These are phyloP conservation scores for Mesorhabditis spiculigera DNA, from an alignment of 2,888 invertebrate genomes.

Conservation along the genomic window DNA sequence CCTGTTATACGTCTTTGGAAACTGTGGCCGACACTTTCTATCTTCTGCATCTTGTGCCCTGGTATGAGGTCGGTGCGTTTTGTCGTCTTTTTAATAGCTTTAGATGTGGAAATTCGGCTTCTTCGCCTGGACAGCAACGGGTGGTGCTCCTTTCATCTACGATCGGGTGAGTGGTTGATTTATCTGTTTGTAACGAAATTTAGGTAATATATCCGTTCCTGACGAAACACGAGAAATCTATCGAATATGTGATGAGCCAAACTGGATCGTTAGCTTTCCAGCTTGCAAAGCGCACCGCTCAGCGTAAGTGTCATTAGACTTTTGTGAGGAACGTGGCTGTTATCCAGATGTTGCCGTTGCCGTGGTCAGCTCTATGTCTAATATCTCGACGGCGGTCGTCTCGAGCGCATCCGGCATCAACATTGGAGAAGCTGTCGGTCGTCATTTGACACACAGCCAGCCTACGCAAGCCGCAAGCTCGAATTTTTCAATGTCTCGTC, in stretches of 20 bases:
- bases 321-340: too few relatives aligned
- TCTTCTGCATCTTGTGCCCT: neutral
- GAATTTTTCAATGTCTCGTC: too few relatives aligned
- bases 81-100: neutral
- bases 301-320: too few relatives aligned
- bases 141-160: conserved; percentile 2
- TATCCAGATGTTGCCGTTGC: too few relatives aligned
- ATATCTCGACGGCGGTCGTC: too few relatives aligned
- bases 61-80: neutral
- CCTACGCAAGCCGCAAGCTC: too few relatives aligned
- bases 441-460: too few relatives aligned
- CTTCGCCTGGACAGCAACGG: neutral
- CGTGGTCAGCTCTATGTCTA: too few relatives aligned
- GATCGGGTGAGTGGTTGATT: neutral
- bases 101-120: neutral
- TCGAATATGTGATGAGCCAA: neutral
- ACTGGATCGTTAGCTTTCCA: neutral
- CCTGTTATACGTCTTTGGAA: neutral
- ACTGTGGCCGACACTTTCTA: neutral
- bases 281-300: neutral
- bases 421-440: too few relatives aligned
- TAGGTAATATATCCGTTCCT: conserved; percentile 1
- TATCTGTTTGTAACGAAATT: neutral
- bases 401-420: too few relatives aligned
- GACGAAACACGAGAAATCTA: neutral